Conservation (phyloP, 1,140 invertebrate species). For the Drosophila tsacasi region DNA sequence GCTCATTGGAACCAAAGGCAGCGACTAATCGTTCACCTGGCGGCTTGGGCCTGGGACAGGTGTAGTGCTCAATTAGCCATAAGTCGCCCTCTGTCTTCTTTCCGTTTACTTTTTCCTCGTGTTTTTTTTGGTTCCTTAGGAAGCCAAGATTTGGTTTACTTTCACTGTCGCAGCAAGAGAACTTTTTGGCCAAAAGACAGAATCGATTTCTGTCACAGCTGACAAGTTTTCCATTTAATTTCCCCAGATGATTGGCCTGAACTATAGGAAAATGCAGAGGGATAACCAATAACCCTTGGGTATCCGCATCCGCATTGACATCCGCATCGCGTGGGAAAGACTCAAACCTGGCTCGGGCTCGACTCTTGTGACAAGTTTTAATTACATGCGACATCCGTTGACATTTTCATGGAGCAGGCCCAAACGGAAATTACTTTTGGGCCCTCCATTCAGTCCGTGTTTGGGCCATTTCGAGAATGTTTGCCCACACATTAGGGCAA, state of each 20-base stretch:
- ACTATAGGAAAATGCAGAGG: slow-evolving; percentile 22
- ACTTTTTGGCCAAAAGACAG: slow-evolving; percentile 15
- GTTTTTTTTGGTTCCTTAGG: background rate
- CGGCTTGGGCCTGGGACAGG: slow-evolving; percentile 33
- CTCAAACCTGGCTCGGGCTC: background rate
- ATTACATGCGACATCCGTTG: slow-evolving; percentile 69
- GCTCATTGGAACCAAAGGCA: slow-evolving; percentile 37
- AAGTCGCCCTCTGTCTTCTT: slow-evolving; percentile 1
- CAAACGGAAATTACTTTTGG: slow-evolving; percentile 74
- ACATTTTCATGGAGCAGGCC: slow-evolving; percentile 32
- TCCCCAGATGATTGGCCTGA: slow-evolving; percentile 54
- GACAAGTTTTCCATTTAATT: slow-evolving; percentile 62
- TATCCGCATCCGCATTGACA: slow-evolving; percentile 39
- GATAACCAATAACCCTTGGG: slow-evolving; percentile 53
- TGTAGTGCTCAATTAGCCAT: slow-evolving; percentile 52
- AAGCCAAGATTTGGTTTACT: slow-evolving; percentile 31
- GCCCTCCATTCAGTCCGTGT: slow-evolving; percentile 23
- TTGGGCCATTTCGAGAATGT: slow-evolving; percentile 46
- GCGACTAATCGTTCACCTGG: slow-evolving; percentile 51
- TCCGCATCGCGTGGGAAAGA: slow-evolving; percentile 56
- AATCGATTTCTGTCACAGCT: slow-evolving; percentile 43
- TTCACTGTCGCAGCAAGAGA: slow-evolving; percentile 19
- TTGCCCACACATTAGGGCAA: slow-evolving; percentile 59
- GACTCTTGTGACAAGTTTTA: slow-evolving; percentile 76
- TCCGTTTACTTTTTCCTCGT: background rate